A percentile compares a stretch with the other conserved stretches of the same genome.
These are phyloP conservation scores for Verasper variegatus DNA, from an alignment of 2,113 vertebrate genomes.

Conservation along the genomic window DNA sequence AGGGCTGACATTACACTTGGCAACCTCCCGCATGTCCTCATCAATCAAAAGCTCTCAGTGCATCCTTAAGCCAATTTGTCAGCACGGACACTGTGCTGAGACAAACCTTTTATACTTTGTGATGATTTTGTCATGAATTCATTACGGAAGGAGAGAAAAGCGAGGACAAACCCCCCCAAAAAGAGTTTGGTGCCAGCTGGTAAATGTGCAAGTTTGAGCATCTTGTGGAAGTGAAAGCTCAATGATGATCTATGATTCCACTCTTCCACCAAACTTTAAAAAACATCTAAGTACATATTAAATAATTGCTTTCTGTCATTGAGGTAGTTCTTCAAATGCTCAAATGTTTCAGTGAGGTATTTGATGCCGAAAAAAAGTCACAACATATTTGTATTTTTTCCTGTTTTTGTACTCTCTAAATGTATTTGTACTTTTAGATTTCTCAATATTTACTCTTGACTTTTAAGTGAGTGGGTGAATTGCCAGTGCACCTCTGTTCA, in stretches of 20 bases:
- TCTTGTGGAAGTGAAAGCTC: neutral
- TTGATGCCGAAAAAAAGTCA: too few species aligned
- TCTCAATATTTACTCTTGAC: neutral
- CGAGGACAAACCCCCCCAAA: neutral
- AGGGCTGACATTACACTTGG: constrained; percentile 33
- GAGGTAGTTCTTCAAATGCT: too few species aligned
- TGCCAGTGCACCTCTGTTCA: neutral
- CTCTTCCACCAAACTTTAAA: neutral
- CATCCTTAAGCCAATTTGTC: constrained; percentile 46
- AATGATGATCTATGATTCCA: neutral
- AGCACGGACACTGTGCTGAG: constrained; percentile 24
- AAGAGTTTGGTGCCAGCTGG: constrained; percentile 8
- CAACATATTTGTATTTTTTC: too few species aligned
- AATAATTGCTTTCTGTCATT: too few species aligned
- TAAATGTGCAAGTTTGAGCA: neutral
- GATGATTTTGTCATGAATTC: constrained; percentile 40
- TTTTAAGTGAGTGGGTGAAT: neutral
- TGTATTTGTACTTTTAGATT: neutral
- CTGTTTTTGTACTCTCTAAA: neutral
- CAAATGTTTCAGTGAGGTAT: too few species aligned
- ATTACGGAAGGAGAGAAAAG: constrained; percentile 4
- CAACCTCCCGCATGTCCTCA: constrained; percentile 19
- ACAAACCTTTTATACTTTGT: constrained; percentile 30
- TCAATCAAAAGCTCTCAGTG: constrained; percentile 28
- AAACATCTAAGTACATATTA: too few species aligned